Conservation (phyloP, 2,888 invertebrate species). For the Latrodectus elegans region DNA sequence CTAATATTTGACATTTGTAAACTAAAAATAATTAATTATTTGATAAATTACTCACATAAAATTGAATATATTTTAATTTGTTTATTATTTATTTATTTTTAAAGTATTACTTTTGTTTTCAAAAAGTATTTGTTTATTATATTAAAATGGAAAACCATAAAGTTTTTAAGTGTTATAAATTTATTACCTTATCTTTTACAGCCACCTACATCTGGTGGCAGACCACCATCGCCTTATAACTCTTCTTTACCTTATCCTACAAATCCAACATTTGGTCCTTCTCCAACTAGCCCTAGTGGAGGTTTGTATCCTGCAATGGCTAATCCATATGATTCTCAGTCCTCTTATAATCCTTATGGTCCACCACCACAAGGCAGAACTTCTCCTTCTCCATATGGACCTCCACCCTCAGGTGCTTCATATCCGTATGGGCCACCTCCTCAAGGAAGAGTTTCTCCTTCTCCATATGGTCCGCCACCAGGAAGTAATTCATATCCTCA, state of each 20-base stretch:
- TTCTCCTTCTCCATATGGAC: conserved; percentile 29
- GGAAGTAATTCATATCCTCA: conserved; percentile 41
- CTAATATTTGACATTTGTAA: too few species aligned
- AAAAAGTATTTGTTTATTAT: not conserved
- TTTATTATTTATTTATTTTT: not conserved
- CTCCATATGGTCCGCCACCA: conserved; percentile 23
- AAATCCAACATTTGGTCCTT: conserved; percentile 53
- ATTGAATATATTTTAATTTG: not conserved
- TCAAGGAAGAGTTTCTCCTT: conserved; percentile 28
- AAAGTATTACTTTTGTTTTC: not conserved
- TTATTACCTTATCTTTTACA: conserved; percentile 16
- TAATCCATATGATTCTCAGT: conserved; percentile 45
- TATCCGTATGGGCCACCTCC: conserved; percentile 22
- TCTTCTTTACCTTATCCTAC: conserved; percentile 53
- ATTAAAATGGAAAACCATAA: not conserved
- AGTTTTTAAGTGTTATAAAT: not conserved
- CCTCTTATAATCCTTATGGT: conserved; percentile 44
- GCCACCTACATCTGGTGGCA: conserved; percentile 20
- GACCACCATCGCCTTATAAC: conserved; percentile 53
- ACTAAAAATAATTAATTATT: too few species aligned
- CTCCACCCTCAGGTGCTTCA: conserved; percentile 27
- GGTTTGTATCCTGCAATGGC: conserved; percentile 36
- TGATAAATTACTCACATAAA: too few species aligned
- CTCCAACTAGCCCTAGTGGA: conserved; percentile 39
- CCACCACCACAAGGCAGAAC: conserved; percentile 14